Evolutionary conservation across 2,113 vertebrate species (phyloP).

Genomic region (Oreochromis spilurus): DNA sequence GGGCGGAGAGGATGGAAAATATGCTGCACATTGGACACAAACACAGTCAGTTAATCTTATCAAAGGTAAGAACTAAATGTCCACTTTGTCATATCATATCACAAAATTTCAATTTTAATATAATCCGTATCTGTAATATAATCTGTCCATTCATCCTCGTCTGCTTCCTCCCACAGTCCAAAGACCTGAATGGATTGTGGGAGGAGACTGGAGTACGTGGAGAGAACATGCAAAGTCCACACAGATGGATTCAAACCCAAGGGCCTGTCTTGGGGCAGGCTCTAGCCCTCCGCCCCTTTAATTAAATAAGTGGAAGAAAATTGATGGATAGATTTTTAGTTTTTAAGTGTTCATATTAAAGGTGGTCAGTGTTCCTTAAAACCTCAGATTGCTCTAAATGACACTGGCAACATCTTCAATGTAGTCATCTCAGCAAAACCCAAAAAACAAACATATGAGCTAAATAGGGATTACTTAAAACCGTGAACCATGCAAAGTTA

Average conservation of each 20-base stretch:
- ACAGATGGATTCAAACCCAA: not conserved
- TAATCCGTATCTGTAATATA: not conserved
- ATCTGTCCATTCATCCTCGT: not conserved
- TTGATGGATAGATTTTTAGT: not conserved
- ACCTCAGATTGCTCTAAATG: not conserved
- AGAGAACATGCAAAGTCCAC: not conserved
- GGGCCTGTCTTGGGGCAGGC: not conserved
- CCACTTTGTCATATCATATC: not conserved
- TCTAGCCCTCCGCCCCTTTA: not conserved
- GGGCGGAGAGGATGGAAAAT: conserved; percentile 90
- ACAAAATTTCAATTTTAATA: not conserved
- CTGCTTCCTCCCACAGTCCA: not conserved
- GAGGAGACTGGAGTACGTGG: not conserved
- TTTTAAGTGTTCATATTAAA: not conserved
- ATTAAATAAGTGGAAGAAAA: not conserved
- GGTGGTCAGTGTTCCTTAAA: not conserved
- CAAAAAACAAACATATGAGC: not conserved
- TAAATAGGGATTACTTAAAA: not conserved
- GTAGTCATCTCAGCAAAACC: not conserved
- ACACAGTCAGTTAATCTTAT: not conserved
- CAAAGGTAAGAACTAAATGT: not conserved
- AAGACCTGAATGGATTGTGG: not conserved
- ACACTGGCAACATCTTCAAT: not conserved
- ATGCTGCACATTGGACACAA: conserved; percentile 67
- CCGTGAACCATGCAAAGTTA: accelerated